These are phyloP conservation scores for Chymomyza caudatula DNA, from an alignment of 2,888 invertebrate species.

Conservation along the genomic window DNA sequence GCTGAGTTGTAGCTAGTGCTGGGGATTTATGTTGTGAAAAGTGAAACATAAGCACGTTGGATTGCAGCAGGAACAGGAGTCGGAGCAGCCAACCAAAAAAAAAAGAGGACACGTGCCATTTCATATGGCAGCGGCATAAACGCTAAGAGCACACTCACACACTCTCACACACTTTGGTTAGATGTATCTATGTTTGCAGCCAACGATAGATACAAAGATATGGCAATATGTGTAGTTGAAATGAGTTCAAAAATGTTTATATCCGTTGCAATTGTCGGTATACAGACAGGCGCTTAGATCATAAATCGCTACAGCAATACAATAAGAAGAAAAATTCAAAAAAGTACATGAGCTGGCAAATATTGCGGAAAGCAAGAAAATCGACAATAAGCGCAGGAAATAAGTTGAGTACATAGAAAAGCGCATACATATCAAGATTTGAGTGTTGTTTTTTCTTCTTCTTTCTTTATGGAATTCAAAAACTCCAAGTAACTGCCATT, in stretches of 20 bases:
- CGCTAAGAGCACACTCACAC: constrained; percentile 4
- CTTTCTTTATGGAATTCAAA: no score
- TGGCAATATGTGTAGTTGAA: constrained; percentile 51
- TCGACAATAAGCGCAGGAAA: constrained; percentile 60
- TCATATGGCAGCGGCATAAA: constrained; percentile 59
- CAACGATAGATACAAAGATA: constrained; percentile 7
- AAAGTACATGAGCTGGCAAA: constrained; percentile 40
- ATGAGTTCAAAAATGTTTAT: constrained; percentile 72
- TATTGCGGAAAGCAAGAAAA: constrained; percentile 61
- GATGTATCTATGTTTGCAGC: constrained; percentile 8
- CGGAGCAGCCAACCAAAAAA: background rate
- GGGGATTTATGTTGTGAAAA: constrained; percentile 71
- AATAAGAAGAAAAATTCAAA: background rate
- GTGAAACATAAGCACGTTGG: constrained; percentile 70
- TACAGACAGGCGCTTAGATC: constrained; percentile 49
- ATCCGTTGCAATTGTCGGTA: constrained; percentile 67
- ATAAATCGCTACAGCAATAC: constrained; percentile 59
- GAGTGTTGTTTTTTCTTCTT: background rate
- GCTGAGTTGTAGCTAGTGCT: constrained; percentile 35
- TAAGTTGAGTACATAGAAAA: constrained; percentile 46
- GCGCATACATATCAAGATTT: background rate
- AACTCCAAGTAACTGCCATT: no score
- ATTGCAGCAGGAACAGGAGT: constrained; percentile 50
- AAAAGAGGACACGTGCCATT: constrained; percentile 63
- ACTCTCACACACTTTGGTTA: background rate